These are phyloP conservation scores for Meiosimyza platycephala DNA, from an alignment of 2,888 invertebrate species.

Conservation along the genomic window DNA sequence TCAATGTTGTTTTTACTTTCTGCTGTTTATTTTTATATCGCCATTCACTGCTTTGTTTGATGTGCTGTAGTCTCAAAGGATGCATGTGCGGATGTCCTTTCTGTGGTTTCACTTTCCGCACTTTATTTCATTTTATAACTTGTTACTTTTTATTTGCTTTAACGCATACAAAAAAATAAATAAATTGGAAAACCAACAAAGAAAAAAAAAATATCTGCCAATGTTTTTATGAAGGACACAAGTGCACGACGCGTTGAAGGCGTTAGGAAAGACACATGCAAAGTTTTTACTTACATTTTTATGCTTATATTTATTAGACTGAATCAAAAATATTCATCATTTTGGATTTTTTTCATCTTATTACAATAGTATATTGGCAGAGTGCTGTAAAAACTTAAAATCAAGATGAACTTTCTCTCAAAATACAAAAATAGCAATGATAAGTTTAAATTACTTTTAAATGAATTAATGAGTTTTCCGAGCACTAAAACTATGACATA, in stretches of 20 bases:
- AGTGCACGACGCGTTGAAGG: background rate
- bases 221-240: slow-evolving; percentile 3
- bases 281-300: background rate
- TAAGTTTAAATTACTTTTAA: slow-evolving; percentile 41
- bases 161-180: too few relatives aligned
- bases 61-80: slow-evolving; percentile 6
- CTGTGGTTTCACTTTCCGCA: background rate
- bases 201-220: background rate
- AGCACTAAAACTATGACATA: too few relatives aligned
- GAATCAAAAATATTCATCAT: too few relatives aligned
- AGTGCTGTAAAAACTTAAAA: too few relatives aligned
- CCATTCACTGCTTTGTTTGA: slow-evolving; percentile 13
- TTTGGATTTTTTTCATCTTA: too few relatives aligned
- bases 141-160: too few relatives aligned
- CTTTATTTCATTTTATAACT: background rate
- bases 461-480: slow-evolving; percentile 24
- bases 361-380: too few relatives aligned
- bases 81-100: slow-evolving; percentile 6
- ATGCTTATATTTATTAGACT: too few relatives aligned
- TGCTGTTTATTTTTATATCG: too few relatives aligned
- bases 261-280: too few relatives aligned
- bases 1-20: background rate
- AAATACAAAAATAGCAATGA: slow-evolving; percentile 13
- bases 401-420: too few relatives aligned
- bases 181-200: background rate